A percentile compares a stretch with the other conserved stretches of the same genome.
Conservation (phyloP, 2,888 invertebrate species). For the Drepanosiphum platanoidis region DNA sequence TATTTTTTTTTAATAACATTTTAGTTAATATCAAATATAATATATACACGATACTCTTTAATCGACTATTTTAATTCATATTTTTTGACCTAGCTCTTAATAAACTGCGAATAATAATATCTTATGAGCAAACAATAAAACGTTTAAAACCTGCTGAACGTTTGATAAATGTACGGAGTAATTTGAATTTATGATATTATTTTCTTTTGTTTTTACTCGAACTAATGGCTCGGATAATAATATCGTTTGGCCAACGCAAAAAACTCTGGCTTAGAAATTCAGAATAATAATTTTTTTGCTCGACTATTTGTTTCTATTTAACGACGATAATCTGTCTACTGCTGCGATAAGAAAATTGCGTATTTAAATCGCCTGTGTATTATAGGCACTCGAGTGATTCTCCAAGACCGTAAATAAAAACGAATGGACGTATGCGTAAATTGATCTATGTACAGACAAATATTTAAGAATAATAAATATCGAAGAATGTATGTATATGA, state of each 20-base stretch:
- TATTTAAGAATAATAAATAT: too few species aligned
- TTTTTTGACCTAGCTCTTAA: not conserved
- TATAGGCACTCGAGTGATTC: not conserved
- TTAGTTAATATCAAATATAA: too few species aligned
- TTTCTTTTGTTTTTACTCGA: not conserved
- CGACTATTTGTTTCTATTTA: not conserved
- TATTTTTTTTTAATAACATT: too few species aligned
- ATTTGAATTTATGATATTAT: constrained; percentile 7
- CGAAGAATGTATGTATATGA: too few species aligned
- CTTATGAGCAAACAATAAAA: not conserved
- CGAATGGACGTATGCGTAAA: not conserved
- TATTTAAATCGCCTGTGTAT: not conserved
- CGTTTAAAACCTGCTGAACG: not conserved
- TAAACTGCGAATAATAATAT: not conserved
- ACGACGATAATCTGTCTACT: constrained; percentile 1
- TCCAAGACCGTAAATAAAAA: constrained; percentile 3
- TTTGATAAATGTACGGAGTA: constrained; percentile 22
- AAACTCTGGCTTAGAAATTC: not conserved
- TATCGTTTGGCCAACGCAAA: constrained; percentile 2
- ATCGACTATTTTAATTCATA: too few species aligned
- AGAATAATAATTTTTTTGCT: not conserved
- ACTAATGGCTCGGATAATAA: constrained; percentile 4
- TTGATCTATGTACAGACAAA: too few species aligned
- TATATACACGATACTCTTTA: too few species aligned
- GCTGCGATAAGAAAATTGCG: not conserved